Evolutionary conservation across 2,797 vertebrate species (phyloP).

Genomic region (Schizopygopsis pylzovi): DNA sequence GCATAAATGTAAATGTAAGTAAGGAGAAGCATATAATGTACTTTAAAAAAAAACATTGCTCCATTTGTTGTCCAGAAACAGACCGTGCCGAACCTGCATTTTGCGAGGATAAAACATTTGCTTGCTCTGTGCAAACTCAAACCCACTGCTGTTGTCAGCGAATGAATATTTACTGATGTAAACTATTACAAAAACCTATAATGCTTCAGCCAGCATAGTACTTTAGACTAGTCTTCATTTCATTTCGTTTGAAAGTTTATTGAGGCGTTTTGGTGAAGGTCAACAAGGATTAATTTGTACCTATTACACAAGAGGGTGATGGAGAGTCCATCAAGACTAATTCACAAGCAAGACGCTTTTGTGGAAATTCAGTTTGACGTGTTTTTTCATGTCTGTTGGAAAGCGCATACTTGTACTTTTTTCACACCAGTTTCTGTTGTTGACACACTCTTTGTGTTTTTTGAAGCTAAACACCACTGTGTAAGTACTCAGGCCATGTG

Average conservation of each 20-base stretch:
- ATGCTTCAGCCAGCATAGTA: not conserved
- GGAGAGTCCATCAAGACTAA: slow-evolving; percentile 2
- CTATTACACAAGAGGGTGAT: slow-evolving; percentile 15
- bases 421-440: slow-evolving; percentile 19
- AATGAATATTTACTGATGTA: slow-evolving; percentile 17
- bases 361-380: slow-evolving; percentile 11
- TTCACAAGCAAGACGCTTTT: slow-evolving; percentile 10
- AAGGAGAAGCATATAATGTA: slow-evolving; percentile 41
- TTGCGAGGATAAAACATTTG: slow-evolving; percentile 53
- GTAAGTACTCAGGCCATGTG: slow-evolving; percentile 27
- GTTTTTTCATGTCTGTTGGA: slow-evolving; percentile 20
- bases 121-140: not conserved
- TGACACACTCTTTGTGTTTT: slow-evolving; percentile 35
- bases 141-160: not conserved
- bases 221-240: not conserved
- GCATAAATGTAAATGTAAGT: not conserved
- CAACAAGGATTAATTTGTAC: not conserved
- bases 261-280: not conserved
- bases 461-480: slow-evolving; percentile 13
- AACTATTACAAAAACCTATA: slow-evolving; percentile 7
- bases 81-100: slow-evolving; percentile 45
- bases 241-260: not conserved
- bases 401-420: slow-evolving; percentile 27
- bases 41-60: slow-evolving; percentile 54
- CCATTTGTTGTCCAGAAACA: slow-evolving; percentile 50